Conservation (phyloP, 2,113 vertebrate genomes). For the Leptosomus discolor region DNA sequence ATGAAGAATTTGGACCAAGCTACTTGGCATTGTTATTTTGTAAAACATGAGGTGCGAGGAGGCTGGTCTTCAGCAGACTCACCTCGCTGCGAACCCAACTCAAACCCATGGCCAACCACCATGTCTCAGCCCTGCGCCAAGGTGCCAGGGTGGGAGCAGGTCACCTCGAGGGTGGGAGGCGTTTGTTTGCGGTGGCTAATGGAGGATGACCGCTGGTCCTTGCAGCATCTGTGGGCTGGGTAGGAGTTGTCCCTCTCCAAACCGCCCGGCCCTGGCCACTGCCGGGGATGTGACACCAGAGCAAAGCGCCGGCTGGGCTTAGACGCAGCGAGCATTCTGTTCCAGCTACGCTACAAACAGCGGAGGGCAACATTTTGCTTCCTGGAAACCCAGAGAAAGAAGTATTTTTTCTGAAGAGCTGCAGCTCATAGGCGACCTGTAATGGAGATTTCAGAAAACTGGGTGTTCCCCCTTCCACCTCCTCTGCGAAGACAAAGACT, state of each 20-base stretch:
- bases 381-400: constrained; percentile 54
- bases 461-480: constrained; percentile 40
- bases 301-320: accelerated
- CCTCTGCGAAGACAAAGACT: constrained; percentile 42
- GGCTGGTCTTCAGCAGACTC: background rate
- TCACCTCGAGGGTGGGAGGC: background rate
- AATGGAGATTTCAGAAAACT: constrained; percentile 36
- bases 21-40: background rate
- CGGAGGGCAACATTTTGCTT: constrained; percentile 66
- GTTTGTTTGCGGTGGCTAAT: accelerated
- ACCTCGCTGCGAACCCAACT: background rate
- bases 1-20: background rate
- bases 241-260: background rate
- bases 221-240: background rate
- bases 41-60: accelerated
- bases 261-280: background rate
- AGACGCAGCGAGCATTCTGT: background rate
- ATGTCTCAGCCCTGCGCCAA: accelerated
- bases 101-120: background rate
- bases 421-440: constrained; percentile 46
- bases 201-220: background rate
- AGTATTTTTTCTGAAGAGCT: constrained; percentile 36
- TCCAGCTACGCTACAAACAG: constrained; percentile 29
- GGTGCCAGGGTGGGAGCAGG: background rate
- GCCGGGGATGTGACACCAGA: background rate